Evolutionary conservation across 2,113 vertebrate species (phyloP).

Genomic region (Mastomys natalensis): DNA sequence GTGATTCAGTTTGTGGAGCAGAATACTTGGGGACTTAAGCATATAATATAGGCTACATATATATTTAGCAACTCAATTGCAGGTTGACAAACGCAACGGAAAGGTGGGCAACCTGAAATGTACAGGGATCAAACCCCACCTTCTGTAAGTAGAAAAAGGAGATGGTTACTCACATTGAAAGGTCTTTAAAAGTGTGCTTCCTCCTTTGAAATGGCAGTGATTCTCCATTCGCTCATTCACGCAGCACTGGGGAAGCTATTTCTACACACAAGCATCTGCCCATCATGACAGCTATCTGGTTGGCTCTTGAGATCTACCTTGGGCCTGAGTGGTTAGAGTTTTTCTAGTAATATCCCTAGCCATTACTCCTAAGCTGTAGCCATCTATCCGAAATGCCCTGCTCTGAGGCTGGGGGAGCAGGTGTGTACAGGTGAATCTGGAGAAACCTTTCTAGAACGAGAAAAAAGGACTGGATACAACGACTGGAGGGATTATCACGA

Average conservation of each 20-base stretch:
- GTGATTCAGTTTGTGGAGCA: constrained; percentile 22
- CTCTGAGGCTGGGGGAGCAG: neutral
- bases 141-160: constrained; percentile 54
- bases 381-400: neutral
- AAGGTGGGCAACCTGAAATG: constrained; percentile 20
- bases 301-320: constrained; percentile 21
- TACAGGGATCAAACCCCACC: constrained; percentile 27
- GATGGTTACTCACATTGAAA: neutral
- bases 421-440: neutral
- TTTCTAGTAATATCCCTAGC: neutral
- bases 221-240: constrained; percentile 19
- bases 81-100: constrained; percentile 47
- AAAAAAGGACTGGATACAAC: neutral
- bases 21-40: constrained; percentile 57
- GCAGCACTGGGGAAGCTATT: neutral
- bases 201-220: constrained; percentile 73
- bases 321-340: neutral
- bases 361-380: neutral
- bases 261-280: neutral
- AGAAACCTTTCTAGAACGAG: constrained; percentile 56
- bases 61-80: constrained; percentile 63
- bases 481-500: neutral
- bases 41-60: constrained; percentile 14
- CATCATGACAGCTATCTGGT: neutral
- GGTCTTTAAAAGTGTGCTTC: constrained; percentile 26